Evolutionary conservation across 2,113 vertebrate genomes (phyloP).

Genomic region (Sceloporus undulatus): DNA sequence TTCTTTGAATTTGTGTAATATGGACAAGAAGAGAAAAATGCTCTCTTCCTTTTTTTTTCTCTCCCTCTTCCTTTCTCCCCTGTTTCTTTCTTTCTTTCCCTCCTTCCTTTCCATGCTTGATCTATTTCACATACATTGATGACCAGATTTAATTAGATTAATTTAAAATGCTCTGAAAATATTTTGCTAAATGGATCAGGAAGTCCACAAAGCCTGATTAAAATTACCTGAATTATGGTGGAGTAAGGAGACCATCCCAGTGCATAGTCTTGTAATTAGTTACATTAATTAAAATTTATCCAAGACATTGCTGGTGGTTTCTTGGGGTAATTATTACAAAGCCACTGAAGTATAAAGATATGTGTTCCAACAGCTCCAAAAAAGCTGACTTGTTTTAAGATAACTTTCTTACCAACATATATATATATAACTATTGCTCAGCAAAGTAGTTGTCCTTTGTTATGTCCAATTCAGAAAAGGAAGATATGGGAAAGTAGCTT

Average conservation of each 20-base stretch:
- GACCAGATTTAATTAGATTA: constrained; percentile 44
- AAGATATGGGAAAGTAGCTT: no score
- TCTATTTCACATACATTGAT: background rate
- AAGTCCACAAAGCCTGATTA: constrained; percentile 47
- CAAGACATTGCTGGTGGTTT: constrained; percentile 56
- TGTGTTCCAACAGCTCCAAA: constrained; percentile 46
- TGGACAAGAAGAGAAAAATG: no score
- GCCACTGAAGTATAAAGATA: constrained; percentile 37
- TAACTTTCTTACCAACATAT: constrained; percentile 16
- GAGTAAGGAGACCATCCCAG: constrained; percentile 54
- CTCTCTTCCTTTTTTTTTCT: no score
- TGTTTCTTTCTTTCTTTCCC: no score
- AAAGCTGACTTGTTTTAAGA: constrained; percentile 39
- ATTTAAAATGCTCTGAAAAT: constrained; percentile 40
- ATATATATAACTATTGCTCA: background rate
- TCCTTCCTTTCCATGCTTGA: no score
- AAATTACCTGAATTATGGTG: constrained; percentile 53
- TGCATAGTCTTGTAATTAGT: constrained; percentile 61
- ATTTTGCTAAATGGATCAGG: constrained; percentile 9
- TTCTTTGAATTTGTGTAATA: no score
- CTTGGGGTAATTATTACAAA: constrained; percentile 59
- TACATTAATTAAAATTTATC: constrained; percentile 65
- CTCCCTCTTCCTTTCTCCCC: no score
- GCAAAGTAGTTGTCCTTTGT: no score
- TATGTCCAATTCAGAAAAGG: no score